A percentile compares a stretch with the other conserved stretches of the same genome.
Evolutionary conservation across 2,113 vertebrate genomes (phyloP).

Genomic region (Mesocricetus auratus): DNA sequence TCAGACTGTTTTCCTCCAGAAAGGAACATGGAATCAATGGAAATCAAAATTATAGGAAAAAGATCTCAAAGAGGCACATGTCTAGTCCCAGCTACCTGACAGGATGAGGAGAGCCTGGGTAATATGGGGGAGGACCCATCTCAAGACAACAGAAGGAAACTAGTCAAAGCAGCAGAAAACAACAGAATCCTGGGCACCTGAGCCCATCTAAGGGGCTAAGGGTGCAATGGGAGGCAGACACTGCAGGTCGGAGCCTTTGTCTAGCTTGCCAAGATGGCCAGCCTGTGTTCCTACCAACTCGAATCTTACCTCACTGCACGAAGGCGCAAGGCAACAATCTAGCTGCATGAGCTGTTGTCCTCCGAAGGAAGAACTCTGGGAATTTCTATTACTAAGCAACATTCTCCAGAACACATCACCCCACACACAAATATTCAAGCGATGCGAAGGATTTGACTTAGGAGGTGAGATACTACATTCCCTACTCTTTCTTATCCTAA

Average conservation of each 20-base stretch:
- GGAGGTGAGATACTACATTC: background rate
- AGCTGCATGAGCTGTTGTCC: background rate
- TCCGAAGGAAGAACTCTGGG: slow-evolving; percentile 47
- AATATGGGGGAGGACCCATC: background rate
- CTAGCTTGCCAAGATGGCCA: background rate
- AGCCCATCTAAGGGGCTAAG: background rate
- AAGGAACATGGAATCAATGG: background rate
- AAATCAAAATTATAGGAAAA: slow-evolving; percentile 27
- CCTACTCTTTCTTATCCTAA: background rate
- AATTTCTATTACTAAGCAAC: slow-evolving; percentile 65
- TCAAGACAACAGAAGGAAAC: background rate
- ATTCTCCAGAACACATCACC: slow-evolving; percentile 57
- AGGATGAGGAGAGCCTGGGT: background rate
- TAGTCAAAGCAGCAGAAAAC: background rate
- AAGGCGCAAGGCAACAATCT: background rate
- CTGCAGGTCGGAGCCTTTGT: background rate
- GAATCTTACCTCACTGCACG: background rate
- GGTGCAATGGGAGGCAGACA: accelerated
- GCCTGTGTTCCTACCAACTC: background rate
- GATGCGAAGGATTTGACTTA: slow-evolving; percentile 2
- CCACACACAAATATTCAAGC: slow-evolving; percentile 61
- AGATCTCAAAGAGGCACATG: background rate
- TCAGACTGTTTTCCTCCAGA: background rate
- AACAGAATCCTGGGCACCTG: background rate
- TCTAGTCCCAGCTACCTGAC: background rate